Base-by-base conservation (phyloP, 2,888 invertebrate species). In the Lasioglossum figueresi region DNA sequence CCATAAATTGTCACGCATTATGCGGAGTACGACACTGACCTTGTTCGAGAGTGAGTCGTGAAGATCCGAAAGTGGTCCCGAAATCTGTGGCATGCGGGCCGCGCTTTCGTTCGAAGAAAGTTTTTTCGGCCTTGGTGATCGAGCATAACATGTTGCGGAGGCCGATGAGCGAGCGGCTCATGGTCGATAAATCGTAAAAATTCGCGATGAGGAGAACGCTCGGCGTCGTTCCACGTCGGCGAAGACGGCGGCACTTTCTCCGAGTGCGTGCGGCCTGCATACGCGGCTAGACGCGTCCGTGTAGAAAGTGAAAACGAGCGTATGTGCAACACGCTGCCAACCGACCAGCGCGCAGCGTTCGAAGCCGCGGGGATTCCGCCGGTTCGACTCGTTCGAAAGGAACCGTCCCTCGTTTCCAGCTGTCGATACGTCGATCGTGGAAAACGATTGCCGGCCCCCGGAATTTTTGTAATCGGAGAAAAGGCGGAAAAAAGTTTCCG, bases 301-400 rank as follows among this genome's bases (percentile, higher is more conserved):
- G 85, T 90, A 89, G 92, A 92, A 92, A 92, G 92, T 92, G 91
- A 92, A 91, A 92, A 90, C 86, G 76, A 52, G n/a, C 70, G 70
- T 68, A 34, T 31, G 31, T 31, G 12, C 68, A 14, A 27, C 27
- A 31, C 59, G 27, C 27, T 2, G 27, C 27, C n/a, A 16, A 4
- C 27, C 59, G 59, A 52, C 23, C 52, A 8, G 52, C 48, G 48
- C 4, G 52, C 23, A 16, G 48, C 19, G 52, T 52, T 59, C 27
- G 27, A 27, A 27, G 59, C 27, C 59, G 59, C n/a, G 4, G 27
- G 59, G 27, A 59, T 31, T 59, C 59, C 59, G 27, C 59, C 14
- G 59, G 23, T 31, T 34, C 66, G 66, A 34, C 66, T 66, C 34
- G 66, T 19, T 66, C 66, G 19, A 31, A 16, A 19, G 66, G 52